These are phyloP conservation scores for Pagetopsis macropterus DNA, from an alignment of 2,797 vertebrate species.

Conservation along the genomic window DNA sequence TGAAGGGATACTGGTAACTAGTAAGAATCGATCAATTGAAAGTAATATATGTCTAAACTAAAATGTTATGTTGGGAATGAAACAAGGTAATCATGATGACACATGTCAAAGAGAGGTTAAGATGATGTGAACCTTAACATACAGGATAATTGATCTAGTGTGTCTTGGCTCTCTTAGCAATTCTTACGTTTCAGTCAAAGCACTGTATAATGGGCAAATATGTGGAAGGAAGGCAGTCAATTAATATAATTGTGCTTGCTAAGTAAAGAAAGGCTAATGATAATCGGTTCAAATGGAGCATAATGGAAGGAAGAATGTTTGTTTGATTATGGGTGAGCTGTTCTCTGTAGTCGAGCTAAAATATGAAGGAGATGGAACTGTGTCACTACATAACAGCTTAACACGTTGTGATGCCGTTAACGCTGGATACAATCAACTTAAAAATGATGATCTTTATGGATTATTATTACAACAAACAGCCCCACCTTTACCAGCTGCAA, in stretches of 20 bases:
- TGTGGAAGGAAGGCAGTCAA: conserved; percentile 23
- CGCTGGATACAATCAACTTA: background rate
- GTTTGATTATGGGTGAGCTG: conserved; percentile 38
- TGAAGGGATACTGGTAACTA: background rate
- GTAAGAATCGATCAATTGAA: background rate
- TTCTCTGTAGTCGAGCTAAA: conserved; percentile 1
- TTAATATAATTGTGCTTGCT: conserved; percentile 47
- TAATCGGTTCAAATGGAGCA: conserved; percentile 60
- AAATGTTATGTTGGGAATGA: background rate
- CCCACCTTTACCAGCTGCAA: background rate
- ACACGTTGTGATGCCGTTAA: no score
- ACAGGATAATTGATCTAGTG: conserved; percentile 28
- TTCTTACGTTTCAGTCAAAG: conserved; percentile 14
- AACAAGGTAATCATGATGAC: background rate
- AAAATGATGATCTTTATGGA: background rate
- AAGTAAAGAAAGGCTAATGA: conserved; percentile 53
- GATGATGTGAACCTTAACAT: conserved; percentile 17
- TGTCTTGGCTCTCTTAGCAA: conserved; percentile 17
- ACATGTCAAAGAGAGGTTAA: conserved; percentile 4
- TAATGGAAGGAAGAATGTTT: conserved; percentile 34
- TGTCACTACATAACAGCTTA: background rate
- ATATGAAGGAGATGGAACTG: conserved; percentile 1
- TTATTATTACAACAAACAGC: background rate
- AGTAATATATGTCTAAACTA: background rate
- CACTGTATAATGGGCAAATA: conserved; percentile 18